Evolutionary conservation across 2,797 vertebrate genomes (phyloP).

Genomic region (Siniperca scherzeri): DNA sequence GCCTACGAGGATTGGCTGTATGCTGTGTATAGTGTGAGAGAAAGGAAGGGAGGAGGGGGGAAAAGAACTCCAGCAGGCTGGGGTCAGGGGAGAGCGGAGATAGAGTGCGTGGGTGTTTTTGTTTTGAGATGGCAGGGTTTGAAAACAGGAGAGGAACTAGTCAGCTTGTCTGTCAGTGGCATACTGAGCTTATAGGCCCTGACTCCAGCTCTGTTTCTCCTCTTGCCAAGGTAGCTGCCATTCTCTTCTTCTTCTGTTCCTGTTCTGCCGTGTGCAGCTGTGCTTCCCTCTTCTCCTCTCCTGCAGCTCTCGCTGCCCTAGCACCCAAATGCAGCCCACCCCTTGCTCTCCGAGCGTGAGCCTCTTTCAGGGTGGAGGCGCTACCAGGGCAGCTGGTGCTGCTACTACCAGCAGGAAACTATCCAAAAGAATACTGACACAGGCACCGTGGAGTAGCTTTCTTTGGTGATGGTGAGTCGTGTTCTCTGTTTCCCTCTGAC

Average conservation of each 20-base stretch:
- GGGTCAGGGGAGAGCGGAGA: conserved; percentile 86
- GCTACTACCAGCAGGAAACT: conserved; percentile 71
- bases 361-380: conserved; percentile 76
- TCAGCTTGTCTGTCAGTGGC: conserved; percentile 80
- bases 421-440: conserved; percentile 70
- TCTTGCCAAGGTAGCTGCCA: conserved; percentile 55
- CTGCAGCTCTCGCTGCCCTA: conserved; percentile 64
- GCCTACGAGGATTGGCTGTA: conserved; percentile 76
- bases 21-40: conserved; percentile 78
- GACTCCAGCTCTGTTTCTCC: conserved; percentile 63
- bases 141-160: conserved; percentile 81
- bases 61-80: conserved; percentile 76
- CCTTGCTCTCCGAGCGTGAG: conserved; percentile 73
- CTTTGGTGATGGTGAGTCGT: conserved; percentile 85
- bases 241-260: conserved; percentile 56
- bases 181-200: conserved; percentile 70
- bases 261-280: conserved; percentile 69
- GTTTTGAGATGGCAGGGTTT: conserved; percentile 89
- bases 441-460: conserved; percentile 72
- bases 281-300: conserved; percentile 67
- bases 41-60: conserved; percentile 57
- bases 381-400: conserved; percentile 68
- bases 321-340: conserved; percentile 76
- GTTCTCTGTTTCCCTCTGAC: conserved; percentile 35
- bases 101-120: conserved; percentile 90